Percentiles rank a stretch among this genome's conserved stretches.
Evolutionary conservation across 1,140 invertebrate genomes (phyloP).

Genomic region (Leucophenga varia): DNA sequence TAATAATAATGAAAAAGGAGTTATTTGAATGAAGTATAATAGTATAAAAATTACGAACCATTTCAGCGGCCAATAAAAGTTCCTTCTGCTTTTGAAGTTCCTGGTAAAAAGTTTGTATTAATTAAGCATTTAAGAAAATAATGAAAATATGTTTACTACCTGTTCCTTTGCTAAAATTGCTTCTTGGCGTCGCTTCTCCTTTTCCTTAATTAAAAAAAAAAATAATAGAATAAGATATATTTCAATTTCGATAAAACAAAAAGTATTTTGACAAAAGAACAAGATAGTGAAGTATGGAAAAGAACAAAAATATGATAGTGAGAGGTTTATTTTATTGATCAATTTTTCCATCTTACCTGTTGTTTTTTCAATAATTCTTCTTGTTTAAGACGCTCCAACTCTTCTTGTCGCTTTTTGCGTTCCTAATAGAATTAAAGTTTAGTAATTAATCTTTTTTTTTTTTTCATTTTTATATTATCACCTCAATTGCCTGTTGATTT

Average conservation of each 20-base stretch:
- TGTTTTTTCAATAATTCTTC: constrained; percentile 82
- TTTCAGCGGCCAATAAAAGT: constrained; percentile 79
- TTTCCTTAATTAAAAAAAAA: constrained; percentile 69
- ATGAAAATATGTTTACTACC: constrained; percentile 61
- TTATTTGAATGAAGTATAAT: neutral
- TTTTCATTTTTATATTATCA: constrained; percentile 30
- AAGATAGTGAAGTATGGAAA: constrained; percentile 4
- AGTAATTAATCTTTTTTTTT: constrained; percentile 26
- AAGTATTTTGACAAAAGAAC: constrained; percentile 1
- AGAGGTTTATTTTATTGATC: neutral
- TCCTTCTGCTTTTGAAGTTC: constrained; percentile 86
- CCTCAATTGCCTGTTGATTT: constrained; percentile 71
- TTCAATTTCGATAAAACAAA: constrained; percentile 2
- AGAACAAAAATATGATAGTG: neutral
- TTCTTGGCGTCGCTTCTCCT: constrained; percentile 84
- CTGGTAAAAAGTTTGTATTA: constrained; percentile 67
- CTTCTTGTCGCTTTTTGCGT: constrained; percentile 81
- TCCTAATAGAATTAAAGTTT: constrained; percentile 64
- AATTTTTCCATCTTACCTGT: constrained; percentile 66
- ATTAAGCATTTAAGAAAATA: constrained; percentile 9
- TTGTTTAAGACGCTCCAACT: constrained; percentile 78
- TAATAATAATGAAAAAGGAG: constrained; percentile 53
- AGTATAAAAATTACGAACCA: constrained; percentile 63
- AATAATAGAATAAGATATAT: constrained; percentile 13
- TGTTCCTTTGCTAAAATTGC: constrained; percentile 85